Evolutionary conservation across 1,140 invertebrate genomes (phyloP).

Genomic region (Metopolophium dirhodum): DNA sequence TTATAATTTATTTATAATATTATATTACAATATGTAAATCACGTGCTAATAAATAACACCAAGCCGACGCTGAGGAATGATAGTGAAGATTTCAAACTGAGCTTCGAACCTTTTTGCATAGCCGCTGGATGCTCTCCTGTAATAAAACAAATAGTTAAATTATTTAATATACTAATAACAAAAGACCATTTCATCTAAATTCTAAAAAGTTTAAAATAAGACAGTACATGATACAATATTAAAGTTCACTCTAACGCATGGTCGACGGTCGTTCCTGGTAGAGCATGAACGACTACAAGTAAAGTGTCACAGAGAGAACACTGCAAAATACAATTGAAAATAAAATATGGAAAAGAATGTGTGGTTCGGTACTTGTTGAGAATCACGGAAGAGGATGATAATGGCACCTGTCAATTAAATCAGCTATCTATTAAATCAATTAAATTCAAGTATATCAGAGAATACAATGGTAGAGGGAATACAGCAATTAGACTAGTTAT

Average conservation of each 20-base stretch:
- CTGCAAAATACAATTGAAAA: background rate
- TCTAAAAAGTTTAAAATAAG: background rate
- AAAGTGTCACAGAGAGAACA: background rate
- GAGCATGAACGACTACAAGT: background rate
- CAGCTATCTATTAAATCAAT: too few relatives aligned
- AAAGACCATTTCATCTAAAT: background rate
- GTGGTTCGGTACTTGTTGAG: background rate
- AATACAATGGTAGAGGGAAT: background rate
- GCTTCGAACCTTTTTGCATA: constrained; percentile 76
- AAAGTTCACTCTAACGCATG: background rate
- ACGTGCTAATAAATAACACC: constrained; percentile 47
- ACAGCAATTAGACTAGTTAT: background rate
- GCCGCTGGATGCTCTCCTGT: constrained; percentile 82
- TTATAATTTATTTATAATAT: constrained; percentile 18
- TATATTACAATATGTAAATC: constrained; percentile 33
- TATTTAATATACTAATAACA: background rate
- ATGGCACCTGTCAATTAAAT: background rate
- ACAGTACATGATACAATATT: background rate
- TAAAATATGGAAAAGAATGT: background rate
- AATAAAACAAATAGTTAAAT: constrained; percentile 60
- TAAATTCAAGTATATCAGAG: too few relatives aligned
- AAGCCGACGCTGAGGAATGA: constrained; percentile 59
- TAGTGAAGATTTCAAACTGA: constrained; percentile 65
- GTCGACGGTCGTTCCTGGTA: too few relatives aligned
- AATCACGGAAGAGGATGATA: background rate